Evolutionary conservation across 2,797 vertebrate genomes (phyloP), one percentile per base, ranked within the genome.

Genomic region (Mallotus villosus): DNA sequence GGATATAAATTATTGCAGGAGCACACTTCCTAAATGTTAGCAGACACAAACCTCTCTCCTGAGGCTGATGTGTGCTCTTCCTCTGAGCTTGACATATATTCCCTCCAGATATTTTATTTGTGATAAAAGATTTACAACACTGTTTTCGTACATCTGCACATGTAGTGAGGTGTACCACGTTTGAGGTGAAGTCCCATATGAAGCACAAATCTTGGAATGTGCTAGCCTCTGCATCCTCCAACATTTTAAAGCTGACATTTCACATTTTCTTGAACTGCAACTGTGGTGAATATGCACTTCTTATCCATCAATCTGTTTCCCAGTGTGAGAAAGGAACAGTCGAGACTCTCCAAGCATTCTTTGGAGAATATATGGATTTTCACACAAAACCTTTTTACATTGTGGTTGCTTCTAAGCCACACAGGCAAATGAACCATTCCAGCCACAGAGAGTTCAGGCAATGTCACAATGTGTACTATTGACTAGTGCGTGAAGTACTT

Each of bases 241-340:
- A 82, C 81, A 76, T 85, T 88, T 87, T 86, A 90, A 89, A 86
- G 90, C 91, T 92, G 90, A 93, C 89, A 82, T 80, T 88, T 90
- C 87, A 90, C 82, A 89, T 90, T 89, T 89, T 86, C 78, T 85
- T 86, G 82, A 89, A 79, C 86, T 88, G 88, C 84, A 85, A 83
- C 80, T 86, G 86, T 88, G 86, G 90, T 89, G 86, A 87, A 92
- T 88, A 85, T 91, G 87, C 82, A 85, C 90, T 90, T 90, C 87
- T 85, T 90, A 87, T 81, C 79, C 83, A 67, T 78, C 67, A 22
- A 86, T 85, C 83, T 85, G 76, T 87, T 85, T 89, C 73, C 46
- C 85, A 85, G 84, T 80, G 81, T 84, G 81, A 84, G 78, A 84
- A 85, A 79, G 79, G 70, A 78, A 76, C 73, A 58, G 41, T 46